Conservation (phyloP, 2,888 invertebrate species). For the Tetragonula carbonaria region DNA sequence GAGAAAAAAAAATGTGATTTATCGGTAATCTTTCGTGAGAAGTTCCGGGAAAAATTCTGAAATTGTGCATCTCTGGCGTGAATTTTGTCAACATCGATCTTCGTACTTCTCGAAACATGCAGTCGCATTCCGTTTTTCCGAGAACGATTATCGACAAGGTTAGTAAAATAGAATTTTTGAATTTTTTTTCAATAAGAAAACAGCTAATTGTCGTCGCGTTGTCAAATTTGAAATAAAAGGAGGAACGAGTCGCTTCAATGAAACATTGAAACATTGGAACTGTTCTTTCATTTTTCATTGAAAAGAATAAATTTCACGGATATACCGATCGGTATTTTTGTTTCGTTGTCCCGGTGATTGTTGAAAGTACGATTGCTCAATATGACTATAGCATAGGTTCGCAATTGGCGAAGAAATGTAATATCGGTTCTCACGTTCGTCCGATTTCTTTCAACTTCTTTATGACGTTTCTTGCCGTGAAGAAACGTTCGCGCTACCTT, state of each 20-base stretch:
- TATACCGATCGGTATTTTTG: conserved; percentile 23
- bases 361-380: conserved; percentile 44
- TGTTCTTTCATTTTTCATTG: too few species aligned
- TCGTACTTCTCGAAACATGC: conserved; percentile 25
- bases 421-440: background rate
- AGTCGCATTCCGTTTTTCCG: background rate
- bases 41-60: background rate
- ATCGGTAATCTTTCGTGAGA: background rate
- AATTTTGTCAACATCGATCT: background rate
- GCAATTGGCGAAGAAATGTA: conserved; percentile 13
- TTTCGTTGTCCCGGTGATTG: background rate
- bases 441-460: background rate
- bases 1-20: conserved; percentile 24
- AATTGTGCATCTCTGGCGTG: background rate
- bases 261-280: too few species aligned
- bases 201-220: background rate
- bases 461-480: background rate
- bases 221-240: background rate
- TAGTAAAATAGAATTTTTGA: background rate
- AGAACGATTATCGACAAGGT: conserved; percentile 24
- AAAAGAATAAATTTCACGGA: background rate
- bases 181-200: background rate
- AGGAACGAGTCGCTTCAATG: background rate
- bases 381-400: conserved; percentile 13
- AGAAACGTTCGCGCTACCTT: background rate